phyloP scores from a whole-genome alignment of 2,113 vertebrate genomes.

The Crotalus horridus region DNA sequence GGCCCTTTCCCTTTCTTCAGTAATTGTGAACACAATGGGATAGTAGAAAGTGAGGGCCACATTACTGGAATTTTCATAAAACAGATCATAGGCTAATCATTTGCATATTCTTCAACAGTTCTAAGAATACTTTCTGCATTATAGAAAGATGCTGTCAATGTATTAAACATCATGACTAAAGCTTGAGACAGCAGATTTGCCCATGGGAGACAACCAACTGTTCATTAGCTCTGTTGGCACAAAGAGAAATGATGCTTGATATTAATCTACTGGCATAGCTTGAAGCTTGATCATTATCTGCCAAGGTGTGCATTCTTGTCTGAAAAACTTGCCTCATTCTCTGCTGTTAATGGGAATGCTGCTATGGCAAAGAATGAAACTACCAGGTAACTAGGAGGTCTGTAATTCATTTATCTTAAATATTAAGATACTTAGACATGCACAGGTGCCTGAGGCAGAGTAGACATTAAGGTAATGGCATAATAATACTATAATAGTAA shows the following conservation, averaged over 20 bases:
- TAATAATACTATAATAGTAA: not conserved
- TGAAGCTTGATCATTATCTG: conserved; percentile 57
- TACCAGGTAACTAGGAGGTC: not conserved
- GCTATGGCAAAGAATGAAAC: not conserved
- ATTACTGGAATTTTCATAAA: conserved; percentile 20
- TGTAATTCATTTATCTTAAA: conserved; percentile 24
- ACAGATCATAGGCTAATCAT: conserved; percentile 36
- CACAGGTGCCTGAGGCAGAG: not conserved
- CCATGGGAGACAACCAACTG: conserved; percentile 58
- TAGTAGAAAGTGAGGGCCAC: conserved; percentile 54
- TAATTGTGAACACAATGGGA: conserved; percentile 37
- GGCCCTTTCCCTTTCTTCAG: not conserved
- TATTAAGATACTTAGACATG: not conserved
- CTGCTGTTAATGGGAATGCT: conserved; percentile 25
- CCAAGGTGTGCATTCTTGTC: conserved; percentile 56
- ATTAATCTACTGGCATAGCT: conserved; percentile 52
- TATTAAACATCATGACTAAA: conserved; percentile 44
- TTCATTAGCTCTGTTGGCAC: conserved; percentile 63
- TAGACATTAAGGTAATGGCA: not conserved
- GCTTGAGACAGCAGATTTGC: conserved; percentile 56
- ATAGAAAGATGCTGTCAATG: conserved; percentile 33
- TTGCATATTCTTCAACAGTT: conserved; percentile 40
- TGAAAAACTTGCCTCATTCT: conserved; percentile 39
- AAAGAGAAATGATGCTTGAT: conserved; percentile 60
- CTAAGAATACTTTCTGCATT: not conserved